phyloP scores from a whole-genome alignment of 2,888 invertebrate species.

The Apodemia duryi region DNA sequence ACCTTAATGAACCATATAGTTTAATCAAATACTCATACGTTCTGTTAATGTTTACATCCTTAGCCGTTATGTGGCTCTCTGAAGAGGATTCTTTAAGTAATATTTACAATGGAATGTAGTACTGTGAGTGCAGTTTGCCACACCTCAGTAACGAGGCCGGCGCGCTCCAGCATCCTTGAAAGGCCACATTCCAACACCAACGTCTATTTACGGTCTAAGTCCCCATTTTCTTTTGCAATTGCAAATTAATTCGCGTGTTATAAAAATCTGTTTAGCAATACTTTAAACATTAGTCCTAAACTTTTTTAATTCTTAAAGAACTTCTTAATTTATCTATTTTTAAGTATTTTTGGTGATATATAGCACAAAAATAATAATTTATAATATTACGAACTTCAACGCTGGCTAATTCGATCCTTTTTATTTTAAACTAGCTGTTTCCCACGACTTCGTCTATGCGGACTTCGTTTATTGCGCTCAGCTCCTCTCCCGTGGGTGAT shows the following conservation, averaged over 20 bases:
- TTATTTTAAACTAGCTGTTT: too few relatives aligned
- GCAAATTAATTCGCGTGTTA: constrained; percentile 28
- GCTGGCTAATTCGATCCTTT: too few relatives aligned
- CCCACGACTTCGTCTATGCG: too few relatives aligned
- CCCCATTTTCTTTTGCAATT: constrained; percentile 49
- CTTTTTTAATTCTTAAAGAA: constrained; percentile 3
- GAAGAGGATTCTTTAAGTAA: constrained; percentile 38
- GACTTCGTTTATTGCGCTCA: too few relatives aligned
- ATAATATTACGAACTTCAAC: too few relatives aligned
- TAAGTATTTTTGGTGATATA: too few relatives aligned
- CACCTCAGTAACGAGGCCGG: constrained; percentile 57
- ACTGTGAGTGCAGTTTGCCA: constrained; percentile 47
- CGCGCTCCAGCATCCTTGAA: constrained; percentile 70
- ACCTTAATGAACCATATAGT: neutral
- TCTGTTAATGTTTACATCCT: neutral
- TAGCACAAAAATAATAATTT: too few relatives aligned
- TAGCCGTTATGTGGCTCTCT: constrained; percentile 25
- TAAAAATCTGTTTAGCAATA: constrained; percentile 24
- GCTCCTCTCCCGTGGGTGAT: too few relatives aligned
- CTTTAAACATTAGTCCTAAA: constrained; percentile 18
- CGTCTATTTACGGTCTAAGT: constrained; percentile 66
- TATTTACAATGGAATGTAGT: constrained; percentile 60
- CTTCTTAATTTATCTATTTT: too few relatives aligned
- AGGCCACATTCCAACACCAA: constrained; percentile 67
- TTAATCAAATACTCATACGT: constrained; percentile 1